phyloP scores from a whole-genome alignment of 2,888 invertebrate genomes.

The Agrilus biguttatus region DNA sequence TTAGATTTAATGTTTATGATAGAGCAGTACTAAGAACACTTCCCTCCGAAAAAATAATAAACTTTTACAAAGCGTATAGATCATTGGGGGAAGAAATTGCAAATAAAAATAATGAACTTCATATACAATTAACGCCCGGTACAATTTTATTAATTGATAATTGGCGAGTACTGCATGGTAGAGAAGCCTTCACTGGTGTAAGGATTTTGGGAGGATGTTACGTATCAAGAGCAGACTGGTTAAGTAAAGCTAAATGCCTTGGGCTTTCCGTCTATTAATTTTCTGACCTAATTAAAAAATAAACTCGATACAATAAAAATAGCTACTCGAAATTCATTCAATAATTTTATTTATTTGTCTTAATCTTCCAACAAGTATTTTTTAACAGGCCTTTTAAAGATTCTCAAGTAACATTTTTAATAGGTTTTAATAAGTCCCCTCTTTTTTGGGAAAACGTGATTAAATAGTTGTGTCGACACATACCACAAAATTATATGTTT shows the following conservation, averaged over 20 bases:
- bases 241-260: constrained; percentile 37
- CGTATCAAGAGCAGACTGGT: constrained; percentile 53
- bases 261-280: not conserved
- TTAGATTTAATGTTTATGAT: constrained; percentile 60
- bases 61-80: constrained; percentile 47
- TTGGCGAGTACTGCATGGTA: constrained; percentile 64
- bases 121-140: constrained; percentile 50
- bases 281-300: not conserved
- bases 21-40: constrained; percentile 47
- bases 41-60: constrained; percentile 33
- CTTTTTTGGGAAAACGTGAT: too few relatives aligned
- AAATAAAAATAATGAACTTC: constrained; percentile 37
- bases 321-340: too few relatives aligned
- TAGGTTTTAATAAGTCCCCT: too few relatives aligned
- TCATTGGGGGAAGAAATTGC: constrained; percentile 38
- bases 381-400: too few relatives aligned
- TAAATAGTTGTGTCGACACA: too few relatives aligned
- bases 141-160: constrained; percentile 62
- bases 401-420: too few relatives aligned
- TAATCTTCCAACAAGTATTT: too few relatives aligned
- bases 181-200: constrained; percentile 50
- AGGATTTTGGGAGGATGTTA: constrained; percentile 59
- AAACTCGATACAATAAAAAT: too few relatives aligned
- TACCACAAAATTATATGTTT: too few relatives aligned
- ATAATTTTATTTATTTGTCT: too few relatives aligned